Conservation (phyloP, 2,113 vertebrate species). For the western clawed frog (Xenopus tropicalis) region DNA sequence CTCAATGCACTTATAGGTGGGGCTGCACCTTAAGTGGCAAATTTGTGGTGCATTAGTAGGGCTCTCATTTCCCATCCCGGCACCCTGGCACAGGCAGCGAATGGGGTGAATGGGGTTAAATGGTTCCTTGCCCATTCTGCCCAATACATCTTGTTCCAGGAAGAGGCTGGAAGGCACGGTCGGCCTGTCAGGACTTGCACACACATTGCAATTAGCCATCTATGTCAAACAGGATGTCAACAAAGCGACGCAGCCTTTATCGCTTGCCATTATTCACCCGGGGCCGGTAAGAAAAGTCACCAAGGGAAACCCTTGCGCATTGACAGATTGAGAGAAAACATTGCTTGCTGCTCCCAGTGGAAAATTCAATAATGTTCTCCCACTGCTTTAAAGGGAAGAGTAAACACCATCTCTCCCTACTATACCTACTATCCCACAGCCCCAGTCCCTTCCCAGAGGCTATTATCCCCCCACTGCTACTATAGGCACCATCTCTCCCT, state of each 20-base stretch:
- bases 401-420: conserved; percentile 4
- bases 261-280: conserved; percentile 41
- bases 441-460: too few relatives aligned
- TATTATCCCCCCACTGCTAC: too few relatives aligned
- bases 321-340: conserved; percentile 54
- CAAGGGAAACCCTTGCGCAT: conserved; percentile 59
- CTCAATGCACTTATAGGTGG: too few relatives aligned
- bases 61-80: too few relatives aligned
- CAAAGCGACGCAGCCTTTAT: conserved; percentile 49
- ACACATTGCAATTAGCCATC: background rate
- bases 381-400: conserved; percentile 19
- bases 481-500: too few relatives aligned
- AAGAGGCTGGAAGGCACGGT: background rate
- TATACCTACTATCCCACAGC: too few relatives aligned
- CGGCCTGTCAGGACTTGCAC: conserved; percentile 53
- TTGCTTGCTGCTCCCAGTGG: conserved; percentile 57
- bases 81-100: too few relatives aligned
- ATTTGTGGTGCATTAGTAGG: too few relatives aligned
- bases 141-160: conserved; percentile 20
- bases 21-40: too few relatives aligned
- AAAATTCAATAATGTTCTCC: conserved; percentile 47
- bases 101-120: background rate
- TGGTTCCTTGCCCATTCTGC: background rate
- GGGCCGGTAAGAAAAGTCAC: conserved; percentile 52
- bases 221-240: conserved; percentile 36